These are phyloP conservation scores for Merluccius polli DNA, from an alignment of 2,797 vertebrate species.

Conservation along the genomic window DNA sequence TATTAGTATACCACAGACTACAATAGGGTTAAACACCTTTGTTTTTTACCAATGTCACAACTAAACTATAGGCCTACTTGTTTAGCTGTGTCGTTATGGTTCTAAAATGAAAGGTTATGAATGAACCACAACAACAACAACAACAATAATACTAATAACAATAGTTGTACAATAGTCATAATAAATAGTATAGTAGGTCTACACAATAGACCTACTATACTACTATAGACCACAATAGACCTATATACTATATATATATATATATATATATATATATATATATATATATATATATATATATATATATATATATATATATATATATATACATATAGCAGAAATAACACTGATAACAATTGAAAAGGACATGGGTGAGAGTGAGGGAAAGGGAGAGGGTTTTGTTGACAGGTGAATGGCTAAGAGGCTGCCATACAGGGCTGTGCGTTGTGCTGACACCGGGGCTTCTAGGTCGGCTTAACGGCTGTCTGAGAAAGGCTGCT, in stretches of 20 bases:
- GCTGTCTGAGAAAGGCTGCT: slow-evolving; percentile 51
- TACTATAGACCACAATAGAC: too few species aligned
- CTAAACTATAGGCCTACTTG: neutral
- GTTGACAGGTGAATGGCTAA: neutral
- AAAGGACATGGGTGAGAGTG: neutral
- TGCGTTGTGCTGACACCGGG: slow-evolving; percentile 30
- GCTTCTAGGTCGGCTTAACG: slow-evolving; percentile 36
- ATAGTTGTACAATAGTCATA: neutral
- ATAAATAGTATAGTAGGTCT: neutral
- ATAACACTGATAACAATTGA: neutral
- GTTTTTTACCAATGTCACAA: neutral
- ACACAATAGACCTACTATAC: too few species aligned
- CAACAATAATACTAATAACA: neutral
- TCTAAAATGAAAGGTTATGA: neutral
- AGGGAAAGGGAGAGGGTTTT: neutral
- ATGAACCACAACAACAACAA: too few species aligned
- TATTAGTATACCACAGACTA: neutral
- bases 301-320: too few species aligned
- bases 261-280: too few species aligned
- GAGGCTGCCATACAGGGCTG: slow-evolving; percentile 12
- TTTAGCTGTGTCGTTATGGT: neutral
- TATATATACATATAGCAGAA: too few species aligned
- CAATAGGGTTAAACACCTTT: neutral
- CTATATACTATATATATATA: too few species aligned
- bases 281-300: too few species aligned